phyloP scores from a whole-genome alignment of 2,797 vertebrate genomes.

The Podarcis lilfordi region DNA sequence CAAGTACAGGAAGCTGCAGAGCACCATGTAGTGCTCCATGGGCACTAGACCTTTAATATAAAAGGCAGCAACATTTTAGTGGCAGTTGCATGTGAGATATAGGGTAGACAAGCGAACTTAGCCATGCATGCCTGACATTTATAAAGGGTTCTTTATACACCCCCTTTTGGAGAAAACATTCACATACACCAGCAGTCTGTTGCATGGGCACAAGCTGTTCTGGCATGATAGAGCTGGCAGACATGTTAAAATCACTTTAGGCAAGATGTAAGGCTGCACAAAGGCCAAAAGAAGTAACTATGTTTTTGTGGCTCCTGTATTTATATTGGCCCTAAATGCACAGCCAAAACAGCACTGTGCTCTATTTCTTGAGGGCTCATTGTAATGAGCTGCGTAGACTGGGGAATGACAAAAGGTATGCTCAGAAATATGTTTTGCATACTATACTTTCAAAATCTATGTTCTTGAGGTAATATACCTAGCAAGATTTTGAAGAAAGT shows the following conservation, averaged over 20 bases:
- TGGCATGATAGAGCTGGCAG: not conserved
- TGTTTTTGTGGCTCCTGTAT: not conserved
- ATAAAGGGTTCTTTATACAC: too few relatives aligned
- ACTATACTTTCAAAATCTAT: not conserved
- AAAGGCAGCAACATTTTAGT: not conserved
- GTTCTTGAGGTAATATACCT: not conserved
- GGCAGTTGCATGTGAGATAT: not conserved
- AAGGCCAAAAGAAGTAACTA: not conserved
- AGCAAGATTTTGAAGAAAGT: not conserved
- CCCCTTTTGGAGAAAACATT: too few relatives aligned
- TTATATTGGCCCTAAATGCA: not conserved
- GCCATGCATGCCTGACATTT: not conserved
- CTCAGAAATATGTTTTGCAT: not conserved
- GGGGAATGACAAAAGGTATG: not conserved
- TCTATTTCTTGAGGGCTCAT: not conserved
- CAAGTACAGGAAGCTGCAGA: not conserved
- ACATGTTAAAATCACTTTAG: not conserved
- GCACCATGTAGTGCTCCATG: not conserved
- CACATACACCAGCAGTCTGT: too few relatives aligned
- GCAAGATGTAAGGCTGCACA: not conserved
- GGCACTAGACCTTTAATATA: not conserved
- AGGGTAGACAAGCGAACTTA: not conserved
- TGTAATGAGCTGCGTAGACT: not conserved
- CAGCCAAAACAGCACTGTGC: not conserved
- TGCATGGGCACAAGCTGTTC: too few relatives aligned